Base-by-base conservation (phyloP, 2,888 invertebrate species). In the Chromoteleia sp. region DNA sequence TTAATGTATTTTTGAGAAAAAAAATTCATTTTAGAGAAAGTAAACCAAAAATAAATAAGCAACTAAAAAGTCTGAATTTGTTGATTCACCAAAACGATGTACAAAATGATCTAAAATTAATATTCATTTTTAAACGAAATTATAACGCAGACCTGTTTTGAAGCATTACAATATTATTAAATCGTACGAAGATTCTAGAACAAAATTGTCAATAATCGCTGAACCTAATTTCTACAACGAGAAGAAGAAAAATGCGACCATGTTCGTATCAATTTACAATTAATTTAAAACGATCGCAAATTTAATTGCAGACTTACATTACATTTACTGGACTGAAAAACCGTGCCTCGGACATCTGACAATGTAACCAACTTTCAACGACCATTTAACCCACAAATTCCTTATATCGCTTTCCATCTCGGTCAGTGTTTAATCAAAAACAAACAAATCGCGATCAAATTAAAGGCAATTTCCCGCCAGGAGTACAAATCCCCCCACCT, bases 381-480 rank as follows among this genome's bases (percentile, higher is more conserved):
- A 43, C 14, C 73, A 67, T 67, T 75, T 74, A 65, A 67, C 67
- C 59, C 50, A 75, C 59, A 67, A 75, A 75, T 76, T 58, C 58
- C 58, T 74, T 65, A 75, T 65, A 67, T 67, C 59, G 56, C 52
- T 76, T 59, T 68, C 59, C 43, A 76, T 52, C 59, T 68, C 12
- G 65, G 76, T 68, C 76, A 50, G 41, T 19, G 58, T 58, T 58
- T 67, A 75, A 75, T 67, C 65, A 58, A 67, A 67, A 45, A 30
- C 67, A 67, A 67, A 76, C 75, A 52, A 76, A 59, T 76, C 48
- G 6, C 48, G 14, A 41, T 75, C 65, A 36, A 56, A 75, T 75
- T 65, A 45, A 33, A 36, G 14, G 25, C 54, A 61, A 43, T 52
- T 61, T 73, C 59, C 59, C 30, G 30, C 56, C 36, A 8, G 15